Conservation (phyloP, 2,888 invertebrate species). For the Exocentrus adspersus region DNA sequence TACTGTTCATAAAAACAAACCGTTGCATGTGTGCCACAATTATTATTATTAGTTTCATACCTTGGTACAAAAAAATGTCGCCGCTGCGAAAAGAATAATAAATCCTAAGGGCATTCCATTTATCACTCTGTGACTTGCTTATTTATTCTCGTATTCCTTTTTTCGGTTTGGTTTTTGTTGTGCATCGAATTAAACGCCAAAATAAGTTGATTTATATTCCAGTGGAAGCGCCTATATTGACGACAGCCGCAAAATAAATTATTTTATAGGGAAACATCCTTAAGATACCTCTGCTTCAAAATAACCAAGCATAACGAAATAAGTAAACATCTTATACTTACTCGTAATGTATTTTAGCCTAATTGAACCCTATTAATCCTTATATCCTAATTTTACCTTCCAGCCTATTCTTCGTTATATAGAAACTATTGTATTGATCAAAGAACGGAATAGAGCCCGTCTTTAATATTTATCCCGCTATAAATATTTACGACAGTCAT, state of each 20-base stretch:
- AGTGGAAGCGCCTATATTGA: neutral
- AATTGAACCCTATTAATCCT: too few species aligned
- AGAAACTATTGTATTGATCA: neutral
- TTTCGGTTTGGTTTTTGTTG: slow-evolving; percentile 20
- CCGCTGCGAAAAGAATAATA: slow-evolving; percentile 13
- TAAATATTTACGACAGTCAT: slow-evolving; percentile 4
- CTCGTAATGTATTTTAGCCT: too few species aligned
- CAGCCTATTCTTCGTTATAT: neutral
- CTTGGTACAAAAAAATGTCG: slow-evolving; percentile 19
- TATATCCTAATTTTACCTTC: too few species aligned
- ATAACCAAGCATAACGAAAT: too few species aligned
- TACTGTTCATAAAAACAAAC: slow-evolving; percentile 11
- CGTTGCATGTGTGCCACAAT: slow-evolving; percentile 16
- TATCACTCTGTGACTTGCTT: slow-evolving; percentile 23
- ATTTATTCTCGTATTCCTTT: slow-evolving; percentile 9
- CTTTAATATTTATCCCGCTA: neutral
- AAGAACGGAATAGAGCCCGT: neutral
- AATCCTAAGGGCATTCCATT: slow-evolving; percentile 18
- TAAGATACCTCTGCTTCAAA: neutral
- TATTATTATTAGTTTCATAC: slow-evolving; percentile 18
- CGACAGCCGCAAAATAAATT: neutral
- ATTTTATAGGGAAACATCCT: neutral
- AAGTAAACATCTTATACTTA: too few species aligned
- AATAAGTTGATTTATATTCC: slow-evolving; percentile 18
- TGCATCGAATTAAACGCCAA: slow-evolving; percentile 17